Percentiles rank a stretch among this genome's conserved stretches.
Evolutionary conservation across 2,113 vertebrate species (phyloP).

Genomic region (Apteryx mantelli): DNA sequence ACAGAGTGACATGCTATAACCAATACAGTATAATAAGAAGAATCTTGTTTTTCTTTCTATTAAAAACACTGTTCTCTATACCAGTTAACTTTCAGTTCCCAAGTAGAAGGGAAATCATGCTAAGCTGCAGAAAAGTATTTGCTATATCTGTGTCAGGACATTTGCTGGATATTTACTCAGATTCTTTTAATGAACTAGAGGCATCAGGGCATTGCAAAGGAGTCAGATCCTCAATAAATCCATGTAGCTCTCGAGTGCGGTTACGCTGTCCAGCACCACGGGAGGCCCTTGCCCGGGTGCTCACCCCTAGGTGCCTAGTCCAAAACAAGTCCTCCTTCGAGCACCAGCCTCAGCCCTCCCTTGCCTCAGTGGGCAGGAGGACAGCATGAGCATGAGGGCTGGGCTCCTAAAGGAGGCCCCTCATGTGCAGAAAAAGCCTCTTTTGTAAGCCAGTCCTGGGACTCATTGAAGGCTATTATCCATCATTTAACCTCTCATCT

Average conservation of each 20-base stretch:
- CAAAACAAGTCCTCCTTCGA: rapidly evolving
- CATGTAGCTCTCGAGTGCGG: background rate
- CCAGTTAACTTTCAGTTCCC: background rate
- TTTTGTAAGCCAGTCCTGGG: background rate
- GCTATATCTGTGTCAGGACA: rapidly evolving
- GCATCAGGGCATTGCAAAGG: rapidly evolving
- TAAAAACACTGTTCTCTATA: conserved; percentile 2
- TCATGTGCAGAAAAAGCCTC: background rate
- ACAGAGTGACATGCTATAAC: conserved; percentile 61
- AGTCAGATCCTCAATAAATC: background rate
- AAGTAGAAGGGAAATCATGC: background rate
- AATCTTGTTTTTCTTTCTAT: conserved; percentile 19
- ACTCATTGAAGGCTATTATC: background rate
- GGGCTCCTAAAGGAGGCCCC: background rate
- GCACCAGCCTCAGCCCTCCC: too few species aligned
- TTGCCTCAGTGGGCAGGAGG: background rate
- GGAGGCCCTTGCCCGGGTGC: background rate
- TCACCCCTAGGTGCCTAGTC: rapidly evolving
- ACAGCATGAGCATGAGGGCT: background rate
- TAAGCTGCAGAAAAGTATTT: background rate
- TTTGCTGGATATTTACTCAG: background rate
- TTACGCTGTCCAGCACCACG: rapidly evolving
- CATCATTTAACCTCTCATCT: background rate
- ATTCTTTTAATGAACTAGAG: background rate
- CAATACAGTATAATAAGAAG: conserved; percentile 39